phyloP scores from a whole-genome alignment of 2,888 invertebrate species.

The Pyrocoelia pectoralis region DNA sequence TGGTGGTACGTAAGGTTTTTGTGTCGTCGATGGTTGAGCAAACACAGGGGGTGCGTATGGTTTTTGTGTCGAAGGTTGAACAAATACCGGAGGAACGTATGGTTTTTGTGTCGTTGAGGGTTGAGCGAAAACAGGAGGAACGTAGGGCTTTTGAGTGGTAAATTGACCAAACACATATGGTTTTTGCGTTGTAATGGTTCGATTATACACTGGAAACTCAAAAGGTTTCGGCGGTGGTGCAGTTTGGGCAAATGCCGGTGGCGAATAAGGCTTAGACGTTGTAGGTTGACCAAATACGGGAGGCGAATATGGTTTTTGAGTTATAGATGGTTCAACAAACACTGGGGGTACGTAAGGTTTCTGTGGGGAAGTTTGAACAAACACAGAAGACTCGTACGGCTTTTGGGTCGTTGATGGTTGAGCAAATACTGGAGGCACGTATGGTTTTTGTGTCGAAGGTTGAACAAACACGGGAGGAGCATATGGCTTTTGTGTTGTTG shows the following conservation, averaged over 20 bases:
- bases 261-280: background rate
- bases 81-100: background rate
- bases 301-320: background rate
- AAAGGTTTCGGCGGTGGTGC: background rate
- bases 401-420: background rate
- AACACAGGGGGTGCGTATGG: background rate
- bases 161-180: background rate
- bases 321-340: background rate
- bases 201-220: background rate
- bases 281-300: background rate
- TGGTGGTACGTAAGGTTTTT: background rate
- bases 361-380: background rate
- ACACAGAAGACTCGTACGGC: background rate
- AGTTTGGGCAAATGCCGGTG: background rate
- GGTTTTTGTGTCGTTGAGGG: background rate
- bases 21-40: background rate
- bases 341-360: background rate
- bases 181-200: slow-evolving; percentile 5
- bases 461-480: background rate
- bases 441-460: background rate
- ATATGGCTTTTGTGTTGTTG: background rate
- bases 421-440: background rate
- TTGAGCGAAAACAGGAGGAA: background rate
- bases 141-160: background rate
- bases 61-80: background rate